Conservation (phyloP, 2,113 vertebrate genomes). For the Cisticola juncidis region DNA sequence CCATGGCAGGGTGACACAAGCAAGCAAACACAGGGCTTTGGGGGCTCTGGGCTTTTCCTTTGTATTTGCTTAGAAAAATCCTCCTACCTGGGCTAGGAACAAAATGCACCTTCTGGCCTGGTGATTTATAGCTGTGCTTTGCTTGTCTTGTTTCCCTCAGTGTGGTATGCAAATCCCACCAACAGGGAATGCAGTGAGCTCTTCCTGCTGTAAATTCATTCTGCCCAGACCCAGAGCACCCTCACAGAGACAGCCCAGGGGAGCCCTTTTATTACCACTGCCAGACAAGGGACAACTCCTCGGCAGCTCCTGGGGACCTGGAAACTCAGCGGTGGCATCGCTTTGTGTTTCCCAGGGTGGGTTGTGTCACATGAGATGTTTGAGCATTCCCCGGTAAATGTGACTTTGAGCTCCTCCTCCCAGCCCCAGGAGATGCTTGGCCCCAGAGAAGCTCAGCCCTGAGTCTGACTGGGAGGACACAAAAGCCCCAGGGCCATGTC, state of each 20-base stretch:
- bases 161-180: not conserved
- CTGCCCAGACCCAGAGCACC: not conserved
- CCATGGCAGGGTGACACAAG: accelerated
- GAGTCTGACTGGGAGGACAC: not conserved
- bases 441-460: not conserved
- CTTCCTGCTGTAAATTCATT: not conserved
- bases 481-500: not conserved
- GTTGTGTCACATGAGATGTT: not conserved
- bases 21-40: not conserved
- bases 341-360: not conserved
- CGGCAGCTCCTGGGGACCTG: accelerated
- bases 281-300: not conserved
- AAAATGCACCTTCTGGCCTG: not conserved
- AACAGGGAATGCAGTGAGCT: not conserved
- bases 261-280: not conserved
- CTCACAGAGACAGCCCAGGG: not conserved
- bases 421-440: not conserved
- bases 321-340: accelerated
- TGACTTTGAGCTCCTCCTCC: not conserved
- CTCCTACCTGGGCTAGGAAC: not conserved
- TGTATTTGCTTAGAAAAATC: not conserved
- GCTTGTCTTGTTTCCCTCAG: not conserved
- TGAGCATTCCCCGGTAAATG: not conserved
- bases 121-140: not conserved
- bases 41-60: not conserved